phyloP scores from a whole-genome alignment of 2,113 vertebrate species.

The Anseranas semipalmata region DNA sequence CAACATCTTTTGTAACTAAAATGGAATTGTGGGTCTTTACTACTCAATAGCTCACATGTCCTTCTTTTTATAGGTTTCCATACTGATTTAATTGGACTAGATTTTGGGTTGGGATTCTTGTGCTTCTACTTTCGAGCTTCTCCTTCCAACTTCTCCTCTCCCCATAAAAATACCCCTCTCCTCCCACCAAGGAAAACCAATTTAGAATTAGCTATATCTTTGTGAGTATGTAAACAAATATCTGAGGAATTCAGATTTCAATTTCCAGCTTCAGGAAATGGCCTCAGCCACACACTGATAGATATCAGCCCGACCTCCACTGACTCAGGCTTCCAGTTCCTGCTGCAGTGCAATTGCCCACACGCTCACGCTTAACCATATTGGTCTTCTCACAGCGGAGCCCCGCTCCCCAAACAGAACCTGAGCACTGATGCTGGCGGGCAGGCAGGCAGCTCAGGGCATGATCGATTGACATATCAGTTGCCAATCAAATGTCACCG shows the following conservation, averaged over 20 bases:
- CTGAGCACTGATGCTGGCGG: not conserved
- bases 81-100: not conserved
- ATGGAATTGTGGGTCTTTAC: not conserved
- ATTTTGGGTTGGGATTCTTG: not conserved
- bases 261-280: not conserved
- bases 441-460: not conserved
- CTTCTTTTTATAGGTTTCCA: not conserved
- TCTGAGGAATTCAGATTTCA: not conserved
- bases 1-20: not conserved
- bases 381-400: not conserved
- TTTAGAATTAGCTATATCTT: not conserved
- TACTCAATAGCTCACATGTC: not conserved
- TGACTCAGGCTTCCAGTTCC: not conserved
- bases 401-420: not conserved
- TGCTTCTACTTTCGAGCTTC: not conserved
- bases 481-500: not conserved
- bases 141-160: not conserved
- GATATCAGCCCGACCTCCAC: not conserved
- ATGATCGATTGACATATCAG: rapidly evolving
- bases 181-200: not conserved
- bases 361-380: not conserved
- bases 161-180: not conserved
- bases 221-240: not conserved
- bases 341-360: not conserved
- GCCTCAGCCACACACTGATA: not conserved